These are phyloP conservation scores for Leucophenga maculata DNA, from an alignment of 2,888 invertebrate species.

Conservation along the genomic window DNA sequence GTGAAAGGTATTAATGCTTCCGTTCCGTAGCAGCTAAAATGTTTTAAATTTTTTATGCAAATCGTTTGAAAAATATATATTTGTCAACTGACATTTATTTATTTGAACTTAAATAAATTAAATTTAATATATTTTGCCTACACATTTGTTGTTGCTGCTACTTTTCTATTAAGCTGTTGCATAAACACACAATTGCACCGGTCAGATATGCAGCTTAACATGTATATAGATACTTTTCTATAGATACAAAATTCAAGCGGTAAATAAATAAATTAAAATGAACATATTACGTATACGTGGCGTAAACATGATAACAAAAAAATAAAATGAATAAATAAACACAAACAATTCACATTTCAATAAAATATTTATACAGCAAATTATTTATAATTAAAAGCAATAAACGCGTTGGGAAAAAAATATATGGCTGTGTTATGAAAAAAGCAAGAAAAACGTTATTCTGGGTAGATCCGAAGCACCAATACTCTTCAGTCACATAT, in stretches of 20 bases:
- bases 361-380: constrained; percentile 48
- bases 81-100: too few species aligned
- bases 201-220: background rate
- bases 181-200: background rate
- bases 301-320: constrained; percentile 2
- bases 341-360: constrained; percentile 33
- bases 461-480: too few species aligned
- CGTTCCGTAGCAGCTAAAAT: too few species aligned
- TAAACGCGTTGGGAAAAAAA: constrained; percentile 14
- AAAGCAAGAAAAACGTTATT: too few species aligned
- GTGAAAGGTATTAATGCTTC: too few species aligned
- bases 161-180: constrained; percentile 27
- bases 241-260: background rate
- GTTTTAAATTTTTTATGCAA: too few species aligned
- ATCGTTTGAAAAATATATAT: too few species aligned
- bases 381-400: constrained; percentile 51
- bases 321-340: background rate
- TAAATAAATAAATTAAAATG: constrained; percentile 40
- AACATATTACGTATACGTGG: constrained; percentile 45
- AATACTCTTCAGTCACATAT: too few species aligned
- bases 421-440: background rate
- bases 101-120: too few species aligned
- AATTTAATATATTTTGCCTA: too few species aligned
- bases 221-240: too few species aligned
- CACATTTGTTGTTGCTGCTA: background rate